These are phyloP conservation scores for Toxonevra muliebris DNA, from an alignment of 2,888 invertebrate genomes.

Conservation along the genomic window DNA sequence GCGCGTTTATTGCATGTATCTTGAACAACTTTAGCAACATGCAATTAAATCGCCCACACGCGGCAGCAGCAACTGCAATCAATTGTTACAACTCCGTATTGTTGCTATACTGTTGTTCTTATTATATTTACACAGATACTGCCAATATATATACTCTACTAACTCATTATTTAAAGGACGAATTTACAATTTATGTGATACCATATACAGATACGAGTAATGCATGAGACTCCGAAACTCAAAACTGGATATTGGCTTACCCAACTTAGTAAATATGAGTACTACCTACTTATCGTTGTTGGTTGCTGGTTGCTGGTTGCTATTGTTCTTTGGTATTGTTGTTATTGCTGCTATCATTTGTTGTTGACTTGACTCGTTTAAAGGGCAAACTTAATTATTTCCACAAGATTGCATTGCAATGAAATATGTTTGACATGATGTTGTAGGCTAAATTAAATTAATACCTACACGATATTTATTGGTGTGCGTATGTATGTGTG, in stretches of 20 bases:
- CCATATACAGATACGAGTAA: no score
- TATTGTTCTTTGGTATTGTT: neutral
- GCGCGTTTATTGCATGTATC: neutral
- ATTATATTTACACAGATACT: no score
- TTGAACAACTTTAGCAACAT: neutral
- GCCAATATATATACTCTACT: neutral
- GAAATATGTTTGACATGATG: no score
- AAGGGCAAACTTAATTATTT: conserved; percentile 26
- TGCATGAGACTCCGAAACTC: no score
- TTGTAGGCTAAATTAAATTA: no score
- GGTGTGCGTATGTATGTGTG: neutral
- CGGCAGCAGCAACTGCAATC: no score
- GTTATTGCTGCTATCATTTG: conserved; percentile 4
- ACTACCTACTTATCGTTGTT: neutral
- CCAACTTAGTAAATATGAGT: neutral
- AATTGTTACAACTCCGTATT: no score
- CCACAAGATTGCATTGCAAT: conserved; percentile 21
- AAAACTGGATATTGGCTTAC: no score
- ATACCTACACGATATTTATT: neutral
- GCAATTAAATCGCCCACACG: conserved; percentile 17
- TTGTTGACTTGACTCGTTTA: conserved; percentile 27
- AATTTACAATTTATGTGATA: no score
- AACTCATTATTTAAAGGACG: neutral
- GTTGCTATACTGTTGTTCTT: no score
- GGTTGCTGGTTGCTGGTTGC: neutral